Evolutionary conservation across 1,140 invertebrate genomes (phyloP), one percentile per base, ranked within the genome.

Genomic region (Anadara kagoshimensis): DNA sequence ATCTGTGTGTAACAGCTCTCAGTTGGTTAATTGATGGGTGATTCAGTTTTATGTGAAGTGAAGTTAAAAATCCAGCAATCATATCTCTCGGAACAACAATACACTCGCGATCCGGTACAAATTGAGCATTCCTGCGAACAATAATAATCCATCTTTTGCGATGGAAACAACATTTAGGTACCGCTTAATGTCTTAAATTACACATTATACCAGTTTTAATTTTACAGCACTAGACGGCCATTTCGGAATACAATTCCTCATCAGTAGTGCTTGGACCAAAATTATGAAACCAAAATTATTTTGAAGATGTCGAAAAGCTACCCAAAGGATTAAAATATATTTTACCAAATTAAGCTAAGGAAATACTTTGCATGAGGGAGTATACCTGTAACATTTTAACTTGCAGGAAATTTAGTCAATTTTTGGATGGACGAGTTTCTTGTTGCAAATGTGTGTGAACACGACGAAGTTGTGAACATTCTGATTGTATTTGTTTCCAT

Each of bases 21-120:
- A 79, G 44, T 49, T 76, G 59, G 20, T 79, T 22, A 0, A 16
- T 54, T 29, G 65, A 72, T 11, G 76, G 73, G 36, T 81, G 73
- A 44, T 64, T 56, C 8, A 78, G 47, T 41, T 76, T 73, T 43
- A 78, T 68, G 62, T 76, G 76, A 44, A 78, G 20, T 1, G 72
- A 70, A 26, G 73, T 66, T n/a, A 78, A 14, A 14, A 76, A 51
- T 16, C 73, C 73, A 20, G 73, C 66, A 7, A 79, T 22, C 5
- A 73, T 62, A 14, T 49, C 16, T 16, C 75, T 36, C 8, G 75
- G 78, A 36, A 80, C 75, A 14, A 80, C 51, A 26, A 80, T 78
- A n/a, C 66, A 62, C 36, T 80, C 76, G 4, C 66, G 49, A 20
- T 5, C 49, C 14, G 64, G 45, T 41, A 22, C 14, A 51, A 69